Percentiles rank a stretch among this genome's conserved stretches.
These are phyloP conservation scores for Brachypodius melanocephalos DNA, from an alignment of 2,113 vertebrate genomes.

Conservation along the genomic window DNA sequence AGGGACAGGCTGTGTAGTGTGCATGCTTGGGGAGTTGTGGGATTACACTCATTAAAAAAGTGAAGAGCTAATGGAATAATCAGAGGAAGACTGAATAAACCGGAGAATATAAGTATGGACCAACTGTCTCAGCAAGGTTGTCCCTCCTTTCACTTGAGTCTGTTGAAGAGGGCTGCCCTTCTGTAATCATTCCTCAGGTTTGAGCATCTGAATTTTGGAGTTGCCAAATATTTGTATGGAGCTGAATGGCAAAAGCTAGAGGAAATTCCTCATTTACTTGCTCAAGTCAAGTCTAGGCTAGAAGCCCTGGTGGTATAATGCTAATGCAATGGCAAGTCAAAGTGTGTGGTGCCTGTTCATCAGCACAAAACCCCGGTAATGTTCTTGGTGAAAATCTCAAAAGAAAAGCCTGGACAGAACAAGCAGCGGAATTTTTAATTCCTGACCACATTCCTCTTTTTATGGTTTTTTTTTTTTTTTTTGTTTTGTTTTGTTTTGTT, in stretches of 20 bases:
- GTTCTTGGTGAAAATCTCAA: not conserved
- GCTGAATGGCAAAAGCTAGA: not conserved
- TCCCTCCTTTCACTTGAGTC: not conserved
- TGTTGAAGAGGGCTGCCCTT: not conserved
- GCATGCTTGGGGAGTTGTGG: not conserved
- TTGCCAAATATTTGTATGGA: not conserved
- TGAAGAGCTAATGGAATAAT: conserved; percentile 51
- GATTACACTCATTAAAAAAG: conserved; percentile 53
- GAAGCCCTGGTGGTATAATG: not conserved
- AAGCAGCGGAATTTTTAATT: not conserved
- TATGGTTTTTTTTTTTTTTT: not conserved
- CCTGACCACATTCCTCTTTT: rapidly evolving
- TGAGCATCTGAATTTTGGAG: not conserved
- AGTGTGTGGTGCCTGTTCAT: not conserved
- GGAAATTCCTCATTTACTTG: not conserved
- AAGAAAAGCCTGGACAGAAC: not conserved
- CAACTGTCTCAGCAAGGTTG: not conserved
- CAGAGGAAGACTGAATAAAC: conserved; percentile 73
- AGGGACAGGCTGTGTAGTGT: conserved; percentile 67
- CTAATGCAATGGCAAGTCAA: not conserved
- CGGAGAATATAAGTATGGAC: not conserved
- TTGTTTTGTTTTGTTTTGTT: not conserved
- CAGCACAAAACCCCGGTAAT: not conserved
- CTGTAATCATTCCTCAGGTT: not conserved
- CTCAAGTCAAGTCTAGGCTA: not conserved